These are phyloP conservation scores for Oreonectes daqikongensis DNA, from an alignment of 2,797 vertebrate genomes.

Conservation along the genomic window DNA sequence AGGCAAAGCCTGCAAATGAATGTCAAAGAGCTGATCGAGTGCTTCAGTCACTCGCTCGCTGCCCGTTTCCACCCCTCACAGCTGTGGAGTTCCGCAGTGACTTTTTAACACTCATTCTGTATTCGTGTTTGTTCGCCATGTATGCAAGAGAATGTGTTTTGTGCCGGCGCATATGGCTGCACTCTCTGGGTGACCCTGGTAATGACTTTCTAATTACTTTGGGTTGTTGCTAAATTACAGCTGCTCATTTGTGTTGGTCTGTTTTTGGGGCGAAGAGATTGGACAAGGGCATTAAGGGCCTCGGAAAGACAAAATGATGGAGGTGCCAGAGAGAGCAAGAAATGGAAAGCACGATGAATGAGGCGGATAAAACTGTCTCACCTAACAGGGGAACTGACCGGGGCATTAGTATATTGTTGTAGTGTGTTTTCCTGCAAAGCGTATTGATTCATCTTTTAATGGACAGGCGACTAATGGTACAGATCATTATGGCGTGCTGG, in stretches of 20 bases:
- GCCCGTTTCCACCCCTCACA: conserved; percentile 1
- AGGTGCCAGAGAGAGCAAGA: conserved; percentile 31
- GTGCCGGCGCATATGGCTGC: conserved; percentile 41
- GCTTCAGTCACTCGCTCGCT: conserved; percentile 2
- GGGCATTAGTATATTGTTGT: conserved; percentile 41
- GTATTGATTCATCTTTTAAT: conserved; percentile 49
- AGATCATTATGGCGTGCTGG: conserved; percentile 1
- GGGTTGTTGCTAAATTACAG: conserved; percentile 59
- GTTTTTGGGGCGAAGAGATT: conserved; percentile 46
- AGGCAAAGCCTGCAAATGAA: background rate
- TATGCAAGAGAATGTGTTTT: background rate
- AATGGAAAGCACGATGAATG: conserved; percentile 51
- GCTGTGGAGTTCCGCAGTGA: conserved; percentile 24
- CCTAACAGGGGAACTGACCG: conserved; percentile 31
- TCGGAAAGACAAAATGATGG: conserved; percentile 48
- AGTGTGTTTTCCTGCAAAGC: conserved; percentile 31
- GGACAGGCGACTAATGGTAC: conserved; percentile 19
- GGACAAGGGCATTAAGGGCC: conserved; percentile 58
- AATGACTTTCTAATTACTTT: conserved; percentile 62
- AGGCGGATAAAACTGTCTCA: conserved; percentile 42
- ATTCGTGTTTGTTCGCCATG: conserved; percentile 3
- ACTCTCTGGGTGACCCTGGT: conserved; percentile 52
- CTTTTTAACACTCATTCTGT: conserved; percentile 21
- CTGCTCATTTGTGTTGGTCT: conserved; percentile 55
- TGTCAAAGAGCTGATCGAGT: conserved; percentile 13